These are phyloP conservation scores for Seira sanloemensis DNA, from an alignment of 2,888 invertebrate species.

Conservation along the genomic window DNA sequence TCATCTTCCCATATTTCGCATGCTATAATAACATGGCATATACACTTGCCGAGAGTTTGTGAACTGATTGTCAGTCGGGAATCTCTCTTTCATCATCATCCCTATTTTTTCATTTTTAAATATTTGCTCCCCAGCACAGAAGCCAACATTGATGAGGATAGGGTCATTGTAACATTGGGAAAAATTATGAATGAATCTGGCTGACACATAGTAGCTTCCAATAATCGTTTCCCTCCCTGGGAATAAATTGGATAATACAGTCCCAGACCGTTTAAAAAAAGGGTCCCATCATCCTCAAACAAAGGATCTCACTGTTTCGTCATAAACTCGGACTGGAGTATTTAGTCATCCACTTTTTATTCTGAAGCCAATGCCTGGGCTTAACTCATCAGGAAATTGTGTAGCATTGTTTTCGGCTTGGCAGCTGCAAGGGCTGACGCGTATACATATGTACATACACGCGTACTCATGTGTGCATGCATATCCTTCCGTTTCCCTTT, in stretches of 20 bases:
- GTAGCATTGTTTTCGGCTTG: slow-evolving; percentile 26
- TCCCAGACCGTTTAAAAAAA: slow-evolving; percentile 21
- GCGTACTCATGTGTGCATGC: slow-evolving; percentile 38
- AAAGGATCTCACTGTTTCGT: slow-evolving; percentile 34
- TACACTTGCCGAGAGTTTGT: neutral
- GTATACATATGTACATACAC: slow-evolving; percentile 16
- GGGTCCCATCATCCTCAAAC: slow-evolving; percentile 29
- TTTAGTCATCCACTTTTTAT: slow-evolving; percentile 48
- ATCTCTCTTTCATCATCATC: neutral
- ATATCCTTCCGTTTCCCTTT: slow-evolving; percentile 57
- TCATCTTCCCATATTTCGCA: neutral
- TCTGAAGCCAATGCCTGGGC: slow-evolving; percentile 12
- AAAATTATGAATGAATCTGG: slow-evolving; percentile 23
- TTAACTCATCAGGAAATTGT: slow-evolving; percentile 44
- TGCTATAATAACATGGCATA: neutral
- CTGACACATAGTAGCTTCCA: neutral
- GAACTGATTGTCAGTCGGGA: neutral
- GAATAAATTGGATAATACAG: slow-evolving; percentile 23
- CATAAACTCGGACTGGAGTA: slow-evolving; percentile 32
- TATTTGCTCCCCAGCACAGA: slow-evolving; percentile 24
- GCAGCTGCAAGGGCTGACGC: slow-evolving; percentile 54
- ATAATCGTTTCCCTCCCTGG: slow-evolving; percentile 5
- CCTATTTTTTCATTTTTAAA: slow-evolving; percentile 31
- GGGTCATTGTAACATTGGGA: neutral
- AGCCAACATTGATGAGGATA: neutral